Percentiles rank a stretch among this genome's conserved stretches.
These are phyloP conservation scores for Seladonia tumulorum DNA, from an alignment of 2,888 invertebrate genomes.

Conservation along the genomic window DNA sequence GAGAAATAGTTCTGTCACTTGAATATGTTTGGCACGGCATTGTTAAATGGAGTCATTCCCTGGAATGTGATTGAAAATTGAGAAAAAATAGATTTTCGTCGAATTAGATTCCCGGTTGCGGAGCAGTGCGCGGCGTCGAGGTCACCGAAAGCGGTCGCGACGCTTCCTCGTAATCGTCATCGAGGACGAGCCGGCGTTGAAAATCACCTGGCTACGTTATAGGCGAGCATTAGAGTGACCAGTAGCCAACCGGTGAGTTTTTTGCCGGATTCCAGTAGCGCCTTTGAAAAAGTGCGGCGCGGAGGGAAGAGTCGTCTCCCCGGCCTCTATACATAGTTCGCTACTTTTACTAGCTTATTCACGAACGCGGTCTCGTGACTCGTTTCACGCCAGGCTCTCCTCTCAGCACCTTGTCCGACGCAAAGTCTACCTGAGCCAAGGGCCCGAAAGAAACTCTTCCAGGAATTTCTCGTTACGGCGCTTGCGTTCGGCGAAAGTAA, in stretches of 20 bases:
- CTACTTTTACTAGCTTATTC: slow-evolving; percentile 79
- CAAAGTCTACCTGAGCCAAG: slow-evolving; percentile 31
- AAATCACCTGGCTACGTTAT: slow-evolving; percentile 79
- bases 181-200: slow-evolving; percentile 54
- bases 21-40: background rate
- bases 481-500: slow-evolving; percentile 60
- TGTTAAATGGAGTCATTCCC: background rate
- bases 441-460: slow-evolving; percentile 61
- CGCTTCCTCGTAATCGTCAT: slow-evolving; percentile 33
- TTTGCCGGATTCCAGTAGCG: slow-evolving; percentile 83
- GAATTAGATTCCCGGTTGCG: background rate
- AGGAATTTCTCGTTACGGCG: slow-evolving; percentile 54
- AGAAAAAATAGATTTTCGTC: background rate
- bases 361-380: slow-evolving; percentile 72
- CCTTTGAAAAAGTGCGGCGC: slow-evolving; percentile 81
- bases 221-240: slow-evolving; percentile 80
- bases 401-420: slow-evolving; percentile 58
- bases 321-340: slow-evolving; percentile 65
- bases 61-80: background rate
- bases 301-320: slow-evolving; percentile 46
- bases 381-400: slow-evolving; percentile 69
- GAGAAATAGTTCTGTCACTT: too few relatives aligned
- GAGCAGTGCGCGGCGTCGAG: slow-evolving; percentile 15
- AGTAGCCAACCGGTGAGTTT: slow-evolving; percentile 81
- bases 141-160: slow-evolving; percentile 25